Base-by-base conservation (phyloP, 2,888 invertebrate species). In the Drosophila ustulata region DNA sequence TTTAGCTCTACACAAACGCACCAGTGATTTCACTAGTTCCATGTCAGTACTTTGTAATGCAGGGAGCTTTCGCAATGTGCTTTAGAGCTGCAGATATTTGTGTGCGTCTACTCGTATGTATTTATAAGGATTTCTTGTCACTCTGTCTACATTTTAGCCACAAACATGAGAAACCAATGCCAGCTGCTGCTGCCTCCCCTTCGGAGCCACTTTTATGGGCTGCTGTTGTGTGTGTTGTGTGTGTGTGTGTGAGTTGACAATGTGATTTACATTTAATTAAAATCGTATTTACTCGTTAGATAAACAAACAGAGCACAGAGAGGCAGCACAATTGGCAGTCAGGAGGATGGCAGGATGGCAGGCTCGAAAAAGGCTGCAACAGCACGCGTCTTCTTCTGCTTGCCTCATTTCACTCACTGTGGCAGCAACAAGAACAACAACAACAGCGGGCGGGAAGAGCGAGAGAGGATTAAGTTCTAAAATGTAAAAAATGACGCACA, bases 261-360 rank as follows among this genome's bases (percentile, higher is more conserved):
- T 80, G 84, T 84, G 87, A 88, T 87, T 86, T 89, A 88, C 89
- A 88, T 86, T 86, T 86, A 88, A 86, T 86, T 86, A 86, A 88
- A 86, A 87, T 88, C 82, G 85, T 84, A 86, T 88, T 86, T 85
- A 85, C 88, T 86, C 88, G 81, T 82, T 86, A 85, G 81, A 83
- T 80, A 83, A 86, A 78, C 79, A 86, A 80, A 86, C 84, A 86
- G 34, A 53, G 61, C 45, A 73, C 55, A 49, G 58, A 51, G 73
- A 18, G 18, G 18, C 18, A 18, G 23, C 53, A 66, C 74, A 69
- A 61, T 66, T 50, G 65, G 50, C 63, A 70, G 70, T 26, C 52
- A 18, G 50, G 25, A 37, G 6, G 30, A 18, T 39, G 39, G 4
- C 26, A 13, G 26, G 30, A 18, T 41, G n/a, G 6, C 4, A 41